These are phyloP conservation scores for Lytechinus variegatus DNA, from an alignment of 35 echinoderm and acorn worm species.

Conservation along the genomic window DNA sequence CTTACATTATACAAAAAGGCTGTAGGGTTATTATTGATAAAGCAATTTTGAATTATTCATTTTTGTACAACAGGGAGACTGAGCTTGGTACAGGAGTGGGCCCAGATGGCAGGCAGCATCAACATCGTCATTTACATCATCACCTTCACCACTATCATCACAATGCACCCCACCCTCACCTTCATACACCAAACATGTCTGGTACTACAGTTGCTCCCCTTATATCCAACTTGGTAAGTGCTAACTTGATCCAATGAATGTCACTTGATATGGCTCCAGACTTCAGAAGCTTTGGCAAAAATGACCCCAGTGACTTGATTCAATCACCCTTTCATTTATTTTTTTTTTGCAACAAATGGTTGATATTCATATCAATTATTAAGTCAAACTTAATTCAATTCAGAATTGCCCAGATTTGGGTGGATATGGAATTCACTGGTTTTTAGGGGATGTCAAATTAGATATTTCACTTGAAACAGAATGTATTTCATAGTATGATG, in stretches of 20 bases:
- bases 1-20: no score
- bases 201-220: conserved; percentile 43
- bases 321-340: no score
- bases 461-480: no score
- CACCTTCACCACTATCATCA: conserved; percentile 80
- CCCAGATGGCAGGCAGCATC: conserved; percentile 50
- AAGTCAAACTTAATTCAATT: no score
- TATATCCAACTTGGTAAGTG: conserved; percentile 43
- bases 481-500: no score
- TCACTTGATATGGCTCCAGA: not conserved
- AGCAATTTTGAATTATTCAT: not conserved
- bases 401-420: not conserved
- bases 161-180: conserved; percentile 48
- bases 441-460: no score
- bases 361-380: no score
- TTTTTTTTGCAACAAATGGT: no score
- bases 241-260: not conserved
- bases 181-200: conserved; percentile 10
- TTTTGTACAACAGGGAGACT: conserved; percentile 2
- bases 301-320: not conserved
- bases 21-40: not conserved
- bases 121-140: conserved; percentile 70
- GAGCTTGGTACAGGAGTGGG: conserved; percentile 16
- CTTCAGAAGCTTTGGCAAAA: not conserved
- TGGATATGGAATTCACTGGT: not conserved